Evolutionary conservation across 1,140 invertebrate genomes (phyloP), one percentile per base, ranked within the genome.

Genomic region (Tetramorium parvispinum): DNA sequence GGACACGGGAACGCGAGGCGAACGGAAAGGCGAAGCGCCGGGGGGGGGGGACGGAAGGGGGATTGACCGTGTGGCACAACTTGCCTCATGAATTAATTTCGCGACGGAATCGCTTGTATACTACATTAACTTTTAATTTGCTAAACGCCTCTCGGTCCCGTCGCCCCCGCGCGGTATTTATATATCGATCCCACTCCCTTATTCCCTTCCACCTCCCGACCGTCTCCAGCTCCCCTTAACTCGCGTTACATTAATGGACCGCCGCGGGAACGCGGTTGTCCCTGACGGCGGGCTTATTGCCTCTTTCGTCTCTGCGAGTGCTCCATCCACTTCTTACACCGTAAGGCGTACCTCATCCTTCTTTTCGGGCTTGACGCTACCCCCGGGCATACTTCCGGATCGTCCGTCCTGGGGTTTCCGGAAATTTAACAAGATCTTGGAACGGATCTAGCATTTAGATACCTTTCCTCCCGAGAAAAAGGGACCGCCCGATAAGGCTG

Each of bases 121-220:
- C 91, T 92, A 89, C 92, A 91, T 93, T 93, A 93, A 93, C 89
- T 93, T 94, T 93, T 93, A 93, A 93, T 93, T 93, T 93, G 88
- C 89, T 92, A 90, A 92, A 92, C 89, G 92, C 87, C 66, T 86
- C 59, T 49, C 46, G 43, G 51, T 27, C 53, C 13, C 51, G 46
- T 43, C 66, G 21, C 53, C 49, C 51, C 53, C 66, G 32, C 66
- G 24, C 53, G 68, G 18, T 87, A 76, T 85, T 85, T 87, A 85
- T 77, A 73, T 70, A 85, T 86, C 57, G 78, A 82, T 70, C 49
- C 85, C 37, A 32, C 66, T 13, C 51, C 32, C 13, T 49, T 16
- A 37, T 27, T 55, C 18, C 37, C 40, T 40, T 24, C 16, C 55
- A 27, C 24, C 13, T 18, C 27, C 32, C 13, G 3, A 13, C 37